phyloP scores from a whole-genome alignment of 2,888 invertebrate genomes.

The Heliconius charithonia region DNA sequence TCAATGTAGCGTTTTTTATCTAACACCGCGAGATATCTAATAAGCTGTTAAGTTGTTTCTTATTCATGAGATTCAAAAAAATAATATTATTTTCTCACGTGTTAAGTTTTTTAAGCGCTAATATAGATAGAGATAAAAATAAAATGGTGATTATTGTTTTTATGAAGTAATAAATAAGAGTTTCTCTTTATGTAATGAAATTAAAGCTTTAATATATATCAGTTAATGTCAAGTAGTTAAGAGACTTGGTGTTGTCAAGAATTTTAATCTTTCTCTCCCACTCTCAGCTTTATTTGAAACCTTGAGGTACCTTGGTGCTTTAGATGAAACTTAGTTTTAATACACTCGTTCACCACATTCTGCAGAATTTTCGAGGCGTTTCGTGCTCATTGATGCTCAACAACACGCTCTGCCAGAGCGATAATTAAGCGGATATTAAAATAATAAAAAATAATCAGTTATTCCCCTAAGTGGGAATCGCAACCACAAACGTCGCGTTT shows the following conservation, averaged over 20 bases:
- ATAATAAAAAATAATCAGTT: too few species aligned
- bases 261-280: not conserved
- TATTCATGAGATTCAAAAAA: slow-evolving; percentile 26
- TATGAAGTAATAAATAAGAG: slow-evolving; percentile 27
- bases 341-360: too few species aligned
- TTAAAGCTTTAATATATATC: not conserved
- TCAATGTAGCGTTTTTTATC: slow-evolving; percentile 25
- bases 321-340: too few species aligned
- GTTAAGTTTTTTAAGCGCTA: slow-evolving; percentile 18
- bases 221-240: not conserved
- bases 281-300: too few species aligned
- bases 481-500: too few species aligned
- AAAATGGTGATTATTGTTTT: slow-evolving; percentile 14
- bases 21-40: slow-evolving; percentile 27
- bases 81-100: slow-evolving; percentile 27
- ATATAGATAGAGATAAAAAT: slow-evolving; percentile 24
- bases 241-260: not conserved
- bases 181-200: not conserved
- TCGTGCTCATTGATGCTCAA: too few species aligned
- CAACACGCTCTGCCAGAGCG: too few species aligned
- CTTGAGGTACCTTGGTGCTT: too few species aligned
- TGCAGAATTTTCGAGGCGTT: too few species aligned
- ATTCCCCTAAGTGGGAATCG: too few species aligned
- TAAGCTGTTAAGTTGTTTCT: slow-evolving; percentile 23
- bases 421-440: too few species aligned